These are phyloP conservation scores for Drosophila pallidifrons DNA, from an alignment of 1,140 invertebrate genomes.

Conservation along the genomic window DNA sequence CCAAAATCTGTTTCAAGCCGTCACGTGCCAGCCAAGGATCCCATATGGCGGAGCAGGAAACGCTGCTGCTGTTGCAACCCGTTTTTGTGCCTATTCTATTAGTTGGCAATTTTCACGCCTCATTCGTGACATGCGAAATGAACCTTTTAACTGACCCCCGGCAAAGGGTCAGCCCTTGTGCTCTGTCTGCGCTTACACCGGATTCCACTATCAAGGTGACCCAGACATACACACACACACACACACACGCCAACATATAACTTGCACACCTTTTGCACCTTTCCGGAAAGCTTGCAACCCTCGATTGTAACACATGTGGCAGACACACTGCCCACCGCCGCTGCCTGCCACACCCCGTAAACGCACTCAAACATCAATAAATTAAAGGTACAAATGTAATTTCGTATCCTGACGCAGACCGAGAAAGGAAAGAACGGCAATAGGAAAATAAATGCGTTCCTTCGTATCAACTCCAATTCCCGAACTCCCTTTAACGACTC, in stretches of 20 bases:
- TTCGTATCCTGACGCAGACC: slow-evolving; percentile 59
- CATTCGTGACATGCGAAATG: slow-evolving; percentile 46
- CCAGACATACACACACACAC: slow-evolving; percentile 17
- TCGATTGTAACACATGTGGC: slow-evolving; percentile 35
- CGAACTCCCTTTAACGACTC: slow-evolving; percentile 28
- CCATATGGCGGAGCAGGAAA: slow-evolving; percentile 4
- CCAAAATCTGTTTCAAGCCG: slow-evolving; percentile 29
- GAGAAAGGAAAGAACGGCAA: slow-evolving; percentile 25
- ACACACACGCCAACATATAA: slow-evolving; percentile 3
- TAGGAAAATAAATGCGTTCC: slow-evolving; percentile 60
- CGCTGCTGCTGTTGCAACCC: slow-evolving; percentile 41
- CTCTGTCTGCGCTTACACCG: background rate
- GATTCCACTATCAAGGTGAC: slow-evolving; percentile 36
- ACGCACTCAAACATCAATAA: slow-evolving; percentile 78
- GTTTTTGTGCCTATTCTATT: slow-evolving; percentile 63
- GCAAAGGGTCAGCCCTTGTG: background rate
- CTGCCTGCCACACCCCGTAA: slow-evolving; percentile 54
- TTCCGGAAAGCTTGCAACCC: slow-evolving; percentile 30
- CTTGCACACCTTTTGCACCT: slow-evolving; percentile 34
- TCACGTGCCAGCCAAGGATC: slow-evolving; percentile 30
- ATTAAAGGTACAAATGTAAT: slow-evolving; percentile 82
- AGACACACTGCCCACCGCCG: background rate
- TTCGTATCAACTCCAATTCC: slow-evolving; percentile 35
- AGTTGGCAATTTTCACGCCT: slow-evolving; percentile 79
- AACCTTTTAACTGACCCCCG: slow-evolving; percentile 63